Percentiles rank a stretch among this genome's conserved stretches.
Conservation (phyloP, 2,797 vertebrate species). For the Pangasius krempfi region DNA sequence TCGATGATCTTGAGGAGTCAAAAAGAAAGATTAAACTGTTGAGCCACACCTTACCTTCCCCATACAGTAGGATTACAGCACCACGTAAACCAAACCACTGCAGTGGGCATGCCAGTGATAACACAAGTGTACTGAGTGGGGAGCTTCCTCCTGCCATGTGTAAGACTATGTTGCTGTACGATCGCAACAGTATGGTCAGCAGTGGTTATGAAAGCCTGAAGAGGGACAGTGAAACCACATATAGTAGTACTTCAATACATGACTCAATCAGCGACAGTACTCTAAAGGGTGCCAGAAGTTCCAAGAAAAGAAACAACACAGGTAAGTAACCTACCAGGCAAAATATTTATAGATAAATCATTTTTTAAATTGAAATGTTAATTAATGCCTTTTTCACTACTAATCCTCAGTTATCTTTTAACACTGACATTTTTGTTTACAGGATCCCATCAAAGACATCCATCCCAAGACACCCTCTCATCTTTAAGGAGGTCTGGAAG, state of each 20-base stretch:
- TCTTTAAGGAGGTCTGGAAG: conserved; percentile 79
- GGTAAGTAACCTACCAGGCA: conserved; percentile 71
- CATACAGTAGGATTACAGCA: conserved; percentile 92
- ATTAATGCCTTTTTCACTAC: neutral
- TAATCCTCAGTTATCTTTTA: neutral
- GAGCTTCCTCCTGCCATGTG: conserved; percentile 96
- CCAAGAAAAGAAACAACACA: conserved; percentile 84
- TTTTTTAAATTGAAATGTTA: too few species aligned
- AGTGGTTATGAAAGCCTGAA: conserved; percentile 96
- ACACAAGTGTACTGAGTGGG: conserved; percentile 90
- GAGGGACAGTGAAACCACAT: conserved; percentile 91
- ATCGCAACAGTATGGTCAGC: conserved; percentile 86
- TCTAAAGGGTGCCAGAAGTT: conserved; percentile 79
- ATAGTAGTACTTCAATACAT: conserved; percentile 85
- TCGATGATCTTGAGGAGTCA: conserved; percentile 71
- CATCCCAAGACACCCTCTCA: conserved; percentile 79
- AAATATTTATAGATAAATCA: neutral
- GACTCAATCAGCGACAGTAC: conserved; percentile 87
- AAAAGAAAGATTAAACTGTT: conserved; percentile 65
- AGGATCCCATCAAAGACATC: conserved; percentile 72
- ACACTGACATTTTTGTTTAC: conserved; percentile 26
- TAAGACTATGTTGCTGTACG: conserved; percentile 90
- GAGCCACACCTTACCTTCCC: conserved; percentile 79
- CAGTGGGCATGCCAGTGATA: conserved; percentile 89
- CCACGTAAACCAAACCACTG: conserved; percentile 84